These are phyloP conservation scores for Phallusia fumigata DNA, from an alignment of 23 tunicate genomes.

Conservation along the genomic window DNA sequence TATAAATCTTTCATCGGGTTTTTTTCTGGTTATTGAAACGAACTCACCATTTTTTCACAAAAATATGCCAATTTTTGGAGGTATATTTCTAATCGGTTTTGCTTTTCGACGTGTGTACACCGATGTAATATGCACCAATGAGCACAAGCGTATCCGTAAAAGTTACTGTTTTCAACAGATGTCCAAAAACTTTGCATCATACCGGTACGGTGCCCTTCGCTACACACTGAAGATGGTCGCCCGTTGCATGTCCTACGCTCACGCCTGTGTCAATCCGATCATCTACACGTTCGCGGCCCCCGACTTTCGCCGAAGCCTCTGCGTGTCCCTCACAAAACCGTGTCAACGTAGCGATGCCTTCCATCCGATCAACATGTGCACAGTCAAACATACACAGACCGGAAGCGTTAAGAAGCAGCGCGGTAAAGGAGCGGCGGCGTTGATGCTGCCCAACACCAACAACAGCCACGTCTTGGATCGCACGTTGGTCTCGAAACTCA, in stretches of 20 bases:
- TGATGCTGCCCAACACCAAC: neutral
- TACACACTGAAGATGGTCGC: slow-evolving; percentile 34
- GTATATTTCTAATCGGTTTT: too few species aligned
- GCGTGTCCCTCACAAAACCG: slow-evolving; percentile 10
- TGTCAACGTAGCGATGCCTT: neutral
- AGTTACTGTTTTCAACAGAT: slow-evolving; percentile 16
- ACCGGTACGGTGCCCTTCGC: slow-evolving; percentile 9
- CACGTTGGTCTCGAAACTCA: neutral
- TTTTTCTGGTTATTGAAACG: too few species aligned
- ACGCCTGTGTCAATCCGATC: slow-evolving; percentile 76
- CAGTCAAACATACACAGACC: neutral
- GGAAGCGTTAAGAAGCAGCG: neutral
- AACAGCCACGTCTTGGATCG: neutral
- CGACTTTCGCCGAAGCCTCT: slow-evolving; percentile 55
- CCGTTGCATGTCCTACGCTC: slow-evolving; percentile 63
- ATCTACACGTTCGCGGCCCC: slow-evolving; percentile 87
- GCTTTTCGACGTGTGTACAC: too few species aligned
- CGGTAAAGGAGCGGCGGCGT: neutral
- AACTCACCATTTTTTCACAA: too few species aligned
- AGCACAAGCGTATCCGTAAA: too few species aligned
- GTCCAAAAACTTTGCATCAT: slow-evolving; percentile 12
- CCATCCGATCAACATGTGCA: neutral
- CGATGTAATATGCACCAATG: too few species aligned
- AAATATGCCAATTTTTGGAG: too few species aligned
- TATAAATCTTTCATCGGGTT: too few species aligned